Percentiles rank a stretch among this genome's conserved stretches.
Evolutionary conservation across 2,797 vertebrate genomes (phyloP).

Genomic region (Antrozous pallidus): DNA sequence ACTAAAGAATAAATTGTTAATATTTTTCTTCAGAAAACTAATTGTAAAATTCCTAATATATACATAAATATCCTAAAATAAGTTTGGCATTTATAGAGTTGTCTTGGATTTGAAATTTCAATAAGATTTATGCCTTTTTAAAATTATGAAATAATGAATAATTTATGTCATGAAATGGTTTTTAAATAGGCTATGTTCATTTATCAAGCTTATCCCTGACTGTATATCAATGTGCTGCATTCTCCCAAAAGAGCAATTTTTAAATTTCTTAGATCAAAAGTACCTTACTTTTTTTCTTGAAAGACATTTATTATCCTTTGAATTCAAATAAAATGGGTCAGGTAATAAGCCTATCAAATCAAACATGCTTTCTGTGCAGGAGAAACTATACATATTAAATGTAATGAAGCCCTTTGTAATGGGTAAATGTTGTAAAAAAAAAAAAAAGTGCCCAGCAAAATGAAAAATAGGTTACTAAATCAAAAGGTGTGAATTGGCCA

Average conservation of each 20-base stretch:
- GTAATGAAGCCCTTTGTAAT: background rate
- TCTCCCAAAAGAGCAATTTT: background rate
- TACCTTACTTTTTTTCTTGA: background rate
- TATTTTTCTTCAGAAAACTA: slow-evolving; percentile 35
- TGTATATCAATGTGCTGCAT: background rate
- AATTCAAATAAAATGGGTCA: background rate
- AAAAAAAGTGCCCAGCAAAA: background rate
- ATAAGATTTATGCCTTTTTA: slow-evolving; percentile 2
- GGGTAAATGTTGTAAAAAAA: background rate
- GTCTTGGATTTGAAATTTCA: slow-evolving; percentile 19
- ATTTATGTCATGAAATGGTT: background rate
- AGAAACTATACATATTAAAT: background rate
- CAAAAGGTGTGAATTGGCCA: background rate
- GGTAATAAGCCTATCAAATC: background rate
- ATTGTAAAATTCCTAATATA: slow-evolving; percentile 15
- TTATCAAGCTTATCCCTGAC: background rate
- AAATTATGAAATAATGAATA: background rate
- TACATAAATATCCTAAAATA: background rate
- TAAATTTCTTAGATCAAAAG: background rate
- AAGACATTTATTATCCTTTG: background rate
- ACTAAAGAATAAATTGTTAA: slow-evolving; percentile 42
- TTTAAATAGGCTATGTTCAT: background rate
- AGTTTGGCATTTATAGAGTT: background rate
- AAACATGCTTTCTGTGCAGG: background rate
- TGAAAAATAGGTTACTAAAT: background rate